These are phyloP conservation scores for Phytoseiulus persimilis DNA, from an alignment of 2,888 invertebrate species.

Conservation along the genomic window DNA sequence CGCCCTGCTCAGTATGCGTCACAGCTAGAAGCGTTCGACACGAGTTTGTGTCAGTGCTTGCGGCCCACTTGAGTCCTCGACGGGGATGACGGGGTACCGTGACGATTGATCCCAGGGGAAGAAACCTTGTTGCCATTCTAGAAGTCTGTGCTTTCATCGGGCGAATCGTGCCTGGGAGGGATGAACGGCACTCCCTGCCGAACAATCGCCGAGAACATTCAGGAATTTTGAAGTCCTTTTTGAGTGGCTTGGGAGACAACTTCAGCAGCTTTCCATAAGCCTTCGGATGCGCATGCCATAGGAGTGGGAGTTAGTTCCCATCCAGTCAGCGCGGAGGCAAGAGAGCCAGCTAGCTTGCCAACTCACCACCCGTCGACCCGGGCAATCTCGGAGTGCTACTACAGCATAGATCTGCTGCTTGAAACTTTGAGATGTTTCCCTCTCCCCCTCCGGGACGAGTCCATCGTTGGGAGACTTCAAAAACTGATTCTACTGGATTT, in stretches of 20 bases:
- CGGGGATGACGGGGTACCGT: too few species aligned
- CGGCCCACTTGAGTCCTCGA: neutral
- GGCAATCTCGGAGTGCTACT: neutral
- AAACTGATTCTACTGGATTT: too few species aligned
- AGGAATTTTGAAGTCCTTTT: neutral
- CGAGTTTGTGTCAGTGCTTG: neutral
- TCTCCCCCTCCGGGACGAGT: neutral
- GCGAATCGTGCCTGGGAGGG: too few species aligned
- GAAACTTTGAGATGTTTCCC: neutral
- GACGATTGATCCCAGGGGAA: too few species aligned
- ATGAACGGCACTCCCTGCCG: neutral
- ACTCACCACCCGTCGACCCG: neutral
- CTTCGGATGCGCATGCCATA: neutral
- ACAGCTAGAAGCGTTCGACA: neutral
- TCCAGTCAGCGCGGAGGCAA: neutral
- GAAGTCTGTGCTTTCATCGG: too few species aligned
- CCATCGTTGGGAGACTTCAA: neutral
- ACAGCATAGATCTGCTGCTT: neutral
- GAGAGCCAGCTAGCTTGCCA: neutral
- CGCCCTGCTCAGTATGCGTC: neutral
- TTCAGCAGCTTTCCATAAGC: conserved; percentile 5
- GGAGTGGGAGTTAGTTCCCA: neutral
- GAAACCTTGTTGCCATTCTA: too few species aligned
- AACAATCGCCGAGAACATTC: neutral
- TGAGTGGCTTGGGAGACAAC: neutral